Evolutionary conservation across 1,140 invertebrate species (phyloP), one percentile per base, ranked within the genome.

Genomic region (Drosophila teissieri): DNA sequence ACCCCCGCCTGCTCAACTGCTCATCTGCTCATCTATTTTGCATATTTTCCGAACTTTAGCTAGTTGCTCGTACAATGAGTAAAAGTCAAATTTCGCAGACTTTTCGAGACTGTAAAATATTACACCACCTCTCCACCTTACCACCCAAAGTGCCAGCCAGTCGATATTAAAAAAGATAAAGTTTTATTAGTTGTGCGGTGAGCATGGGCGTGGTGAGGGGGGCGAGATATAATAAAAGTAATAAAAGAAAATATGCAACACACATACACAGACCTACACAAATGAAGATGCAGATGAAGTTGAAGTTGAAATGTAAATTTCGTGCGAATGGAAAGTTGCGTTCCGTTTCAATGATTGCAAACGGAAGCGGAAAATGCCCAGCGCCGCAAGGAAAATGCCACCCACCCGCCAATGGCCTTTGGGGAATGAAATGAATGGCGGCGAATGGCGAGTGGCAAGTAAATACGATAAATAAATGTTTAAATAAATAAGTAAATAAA

Each of bases 401-500:
- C 55, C 31, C 51, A 8, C 6, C 6, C 2, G 3, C 48, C 48
- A 11, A 34, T 36, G n/a, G 12, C 36, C 36, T 14, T 5, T 24
- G 27, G 22, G 46, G 49, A 54, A 39, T 46, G 51, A 17, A 54
- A 39, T 46, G 51, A 17, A 39, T 46, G 51, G 51, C 51, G 62
- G 19, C 19, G 51, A 17, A 39, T 46, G 51, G 51, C 51, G 62
- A 67, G 62, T 67, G 60, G 46, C 64, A 67, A 70, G 69, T 64
- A 82, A 79, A 82, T 82, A 82, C 62, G 58, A 80, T 83, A 88
- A 88, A 88, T 83, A 78, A 80, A 80, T 88, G 75, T 77, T 83
- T 75, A 86, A 85, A 78, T 79, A 82, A 88, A 81, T 86, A 86
- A 77, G 81, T 77, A 85, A 85, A 85, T 85, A 78, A 81, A 77